Percentiles rank a stretch among this genome's conserved stretches.
phyloP scores from a whole-genome alignment of 1,140 invertebrate genomes.

The Papilio machaon region DNA sequence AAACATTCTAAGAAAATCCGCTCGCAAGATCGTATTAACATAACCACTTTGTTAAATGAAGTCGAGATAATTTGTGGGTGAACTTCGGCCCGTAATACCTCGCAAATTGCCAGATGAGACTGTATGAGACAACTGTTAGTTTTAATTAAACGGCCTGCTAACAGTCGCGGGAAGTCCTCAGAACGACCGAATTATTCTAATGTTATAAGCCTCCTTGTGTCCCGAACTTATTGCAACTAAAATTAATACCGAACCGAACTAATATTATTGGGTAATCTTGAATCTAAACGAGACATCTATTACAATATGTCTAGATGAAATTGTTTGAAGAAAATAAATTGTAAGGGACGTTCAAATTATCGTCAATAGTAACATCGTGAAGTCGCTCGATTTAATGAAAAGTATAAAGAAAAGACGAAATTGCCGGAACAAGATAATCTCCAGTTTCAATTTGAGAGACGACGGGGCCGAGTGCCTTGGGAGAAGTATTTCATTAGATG shows the following conservation, averaged over 20 bases:
- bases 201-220: slow-evolving; percentile 77
- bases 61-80: slow-evolving; percentile 80
- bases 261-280: slow-evolving; percentile 62
- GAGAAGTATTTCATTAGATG: slow-evolving; percentile 74
- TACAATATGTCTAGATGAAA: slow-evolving; percentile 2
- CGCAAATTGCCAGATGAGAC: slow-evolving; percentile 81
- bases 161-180: slow-evolving; percentile 72
- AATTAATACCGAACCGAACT: slow-evolving; percentile 48
- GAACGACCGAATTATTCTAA: slow-evolving; percentile 81
- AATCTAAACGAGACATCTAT: background rate
- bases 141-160: slow-evolving; percentile 81
- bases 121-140: slow-evolving; percentile 81
- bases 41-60: slow-evolving; percentile 80
- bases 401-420: slow-evolving; percentile 65
- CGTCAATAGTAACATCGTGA: slow-evolving; percentile 44
- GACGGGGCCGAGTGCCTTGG: slow-evolving; percentile 61
- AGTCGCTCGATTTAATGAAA: slow-evolving; percentile 69
- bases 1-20: slow-evolving; percentile 71
- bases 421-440: slow-evolving; percentile 70
- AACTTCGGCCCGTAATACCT: slow-evolving; percentile 80
- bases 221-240: slow-evolving; percentile 55
- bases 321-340: background rate
- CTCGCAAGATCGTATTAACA: slow-evolving; percentile 74
- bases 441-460: slow-evolving; percentile 71
- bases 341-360: slow-evolving; percentile 19